Base-by-base conservation (phyloP, 1,140 invertebrate genomes). In the Diorhabda elongata region DNA sequence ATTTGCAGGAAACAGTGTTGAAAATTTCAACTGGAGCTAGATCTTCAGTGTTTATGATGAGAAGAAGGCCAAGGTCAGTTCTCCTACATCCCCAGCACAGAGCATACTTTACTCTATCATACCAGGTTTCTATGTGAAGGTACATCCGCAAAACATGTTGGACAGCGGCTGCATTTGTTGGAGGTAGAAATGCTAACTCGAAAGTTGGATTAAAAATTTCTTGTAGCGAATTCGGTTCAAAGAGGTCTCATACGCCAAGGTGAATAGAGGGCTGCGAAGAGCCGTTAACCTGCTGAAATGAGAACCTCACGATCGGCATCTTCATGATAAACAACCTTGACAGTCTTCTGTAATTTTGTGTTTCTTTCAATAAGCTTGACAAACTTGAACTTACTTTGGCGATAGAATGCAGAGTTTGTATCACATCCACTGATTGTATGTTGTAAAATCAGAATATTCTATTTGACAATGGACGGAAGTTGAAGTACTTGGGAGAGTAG, bases 371-470 rank as follows among this genome's bases (percentile, higher is more conserved):
- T 0, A 26, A 26, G 26, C 26, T 26, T 26, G 26, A 26, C 26
- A 26, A 26, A 26, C 26, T 26, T 26, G 1, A 26, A 26, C 45
- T 66, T 66, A 7, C 64, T 47, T 56, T 66, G 64, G 44, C 52
- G 44, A 26, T 66, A 66, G 6, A 66, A 66, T 11, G 44, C 44
- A 59, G 64, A 66, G n/a, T 41, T 57, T 59, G 64, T 66, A 41
- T 58, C 64, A 66, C 64, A 66, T 3, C 64, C 52, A 5, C n/a
- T 41, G 3, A 66, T 42, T n/a, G 64, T 41, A 57, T 66, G 64
- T 52, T 11, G 45, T 11, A 66, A 66, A 26, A 26, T 26, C 9
- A 57, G 9, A 7, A 42, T 7, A 56, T 64, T 66, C 7, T 66
- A 5, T 26, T 66, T 66, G 41, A 63, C 44, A 43, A 9, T 42